Base-by-base conservation (phyloP, 92 coral and sea anemone genomes). In the Metridium senile region DNA sequence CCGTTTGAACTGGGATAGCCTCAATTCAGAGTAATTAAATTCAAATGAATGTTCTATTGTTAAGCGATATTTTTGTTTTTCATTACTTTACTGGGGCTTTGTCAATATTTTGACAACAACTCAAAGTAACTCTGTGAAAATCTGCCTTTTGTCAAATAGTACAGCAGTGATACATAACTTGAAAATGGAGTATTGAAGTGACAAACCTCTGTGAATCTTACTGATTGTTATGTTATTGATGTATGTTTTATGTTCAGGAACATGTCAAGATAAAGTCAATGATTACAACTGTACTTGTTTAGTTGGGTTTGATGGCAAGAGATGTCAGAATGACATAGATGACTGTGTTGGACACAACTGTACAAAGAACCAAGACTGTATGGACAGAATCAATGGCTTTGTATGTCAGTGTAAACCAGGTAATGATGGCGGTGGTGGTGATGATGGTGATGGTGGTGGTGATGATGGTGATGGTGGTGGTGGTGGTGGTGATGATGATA, bases 301-400 rank as follows among this genome's bases (percentile, higher is more conserved):
- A 6, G 62, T 28, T 53, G 97, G 97, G 23, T 91, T 87, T 79
- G 77, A 63, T 58, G 97, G 93, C 25, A 45, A 17, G 46, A 79
- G 72, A 66, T 91, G 97, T 52, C 70, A 87, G 28, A 70, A 43
- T 43, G 78, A 91, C 81, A 79, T 91, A n/a, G 62, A 85, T 58
- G 98, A 93, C 54, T 93, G 98, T 75, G 89, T 69, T 20, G 65
- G 56, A 23, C 66, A 75, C 74, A 69, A 90, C 10, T 89, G 93
- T 78, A 78, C 72, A 11, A 67, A 51, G 32, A 85, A 85, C 32
- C 91, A 90, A 20, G 59, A 67, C 6, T 89, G 93, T 75, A 29
- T 74, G 9, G 93, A 89, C 58, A 81, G 79, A 21, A 65, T 89
- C 31, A 79, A 87, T 54, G 66, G 76, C 58, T 82, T 68, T 66